Percentiles rank a stretch among this genome's conserved stretches.
Evolutionary conservation across 1,140 invertebrate genomes (phyloP).

Genomic region (Philopotamus ludificatus): DNA sequence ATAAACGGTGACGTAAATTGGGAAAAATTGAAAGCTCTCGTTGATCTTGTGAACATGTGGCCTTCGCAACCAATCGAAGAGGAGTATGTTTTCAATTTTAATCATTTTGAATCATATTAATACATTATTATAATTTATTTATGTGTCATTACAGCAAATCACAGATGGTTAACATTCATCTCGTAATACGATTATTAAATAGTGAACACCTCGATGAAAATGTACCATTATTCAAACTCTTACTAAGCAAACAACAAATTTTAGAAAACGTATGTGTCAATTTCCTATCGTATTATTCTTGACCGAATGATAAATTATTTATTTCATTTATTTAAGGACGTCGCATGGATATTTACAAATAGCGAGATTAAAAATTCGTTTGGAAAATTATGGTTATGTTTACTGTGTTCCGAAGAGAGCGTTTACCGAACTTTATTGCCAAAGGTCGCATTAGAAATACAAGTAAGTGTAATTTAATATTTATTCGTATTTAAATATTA

Average conservation of each 20-base stretch:
- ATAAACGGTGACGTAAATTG: conserved; percentile 30
- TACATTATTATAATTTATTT: no score
- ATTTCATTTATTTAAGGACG: conserved; percentile 10
- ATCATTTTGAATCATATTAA: not conserved
- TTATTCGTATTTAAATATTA: no score
- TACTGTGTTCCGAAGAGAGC: conserved; percentile 6
- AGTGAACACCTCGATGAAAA: conserved; percentile 36
- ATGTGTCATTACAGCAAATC: conserved; percentile 26
- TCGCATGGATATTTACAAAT: conserved; percentile 5
- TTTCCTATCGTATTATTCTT: not conserved
- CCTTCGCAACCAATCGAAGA: conserved; percentile 12
- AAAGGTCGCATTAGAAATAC: conserved; percentile 2
- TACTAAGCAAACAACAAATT: conserved; percentile 34
- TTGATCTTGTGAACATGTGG: conserved; percentile 40
- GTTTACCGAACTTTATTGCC: conserved; percentile 1
- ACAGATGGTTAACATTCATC: conserved; percentile 15
- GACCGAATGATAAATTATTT: not conserved
- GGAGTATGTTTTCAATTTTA: conserved; percentile 15
- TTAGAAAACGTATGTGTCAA: conserved; percentile 26
- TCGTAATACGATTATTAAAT: conserved; percentile 31
- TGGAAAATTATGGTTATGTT: conserved; percentile 25
- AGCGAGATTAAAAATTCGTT: not conserved
- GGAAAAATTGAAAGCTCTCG: conserved; percentile 38
- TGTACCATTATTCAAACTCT: conserved; percentile 34
- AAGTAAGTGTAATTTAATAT: no score